Evolutionary conservation across 1,140 invertebrate species (phyloP), one percentile per base, ranked within the genome.

Genomic region (Trissolcus basalis): DNA sequence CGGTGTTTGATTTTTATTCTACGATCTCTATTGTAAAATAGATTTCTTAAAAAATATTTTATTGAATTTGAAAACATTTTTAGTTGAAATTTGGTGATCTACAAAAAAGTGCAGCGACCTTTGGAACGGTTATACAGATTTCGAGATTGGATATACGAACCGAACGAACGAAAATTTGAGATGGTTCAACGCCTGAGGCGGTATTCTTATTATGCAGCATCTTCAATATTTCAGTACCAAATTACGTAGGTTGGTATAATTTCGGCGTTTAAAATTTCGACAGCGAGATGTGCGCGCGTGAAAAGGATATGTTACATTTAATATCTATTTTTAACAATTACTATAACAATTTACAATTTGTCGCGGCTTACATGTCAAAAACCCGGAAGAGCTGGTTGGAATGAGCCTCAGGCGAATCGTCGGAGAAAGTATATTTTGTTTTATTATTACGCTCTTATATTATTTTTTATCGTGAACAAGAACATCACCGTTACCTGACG

Each of bases 271-370:
- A 27, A 55, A 70, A 70, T 70, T 70, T 55, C 43, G 50, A 41
- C 19, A 50, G 39, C n/a, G n/a, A n/a, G n/a, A n/a, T n/a, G n/a
- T n/a, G n/a, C n/a, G n/a, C 50, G 41, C 56, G 49, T 32, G 14
- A 54, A 60, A 60, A 51, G 45, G 19, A 27, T 27, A 27, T 27
- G 19, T 45, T 58, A 9, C 54, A 53, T 16, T 60, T 60, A 47
- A 63, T 45, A 71, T 71, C 68, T 71, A 71, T 71, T 71, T 53
- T 53, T 59, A 51, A 10, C 51, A 64, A 71, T 53, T 63, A 71
- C 54, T 64, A 64, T 59, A 63, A 71, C 59, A 71, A 71, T 71
- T 71, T 71, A 11, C 68, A 71, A 71, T 71, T 71, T 71, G 68
- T 63, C 65, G 65, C 65, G 65, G 65, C 55, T 55, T 35, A 44